Percentiles rank a stretch among this genome's conserved stretches.
Evolutionary conservation across 2,797 vertebrate genomes (phyloP).

Genomic region (Novumbra hubbsi): DNA sequence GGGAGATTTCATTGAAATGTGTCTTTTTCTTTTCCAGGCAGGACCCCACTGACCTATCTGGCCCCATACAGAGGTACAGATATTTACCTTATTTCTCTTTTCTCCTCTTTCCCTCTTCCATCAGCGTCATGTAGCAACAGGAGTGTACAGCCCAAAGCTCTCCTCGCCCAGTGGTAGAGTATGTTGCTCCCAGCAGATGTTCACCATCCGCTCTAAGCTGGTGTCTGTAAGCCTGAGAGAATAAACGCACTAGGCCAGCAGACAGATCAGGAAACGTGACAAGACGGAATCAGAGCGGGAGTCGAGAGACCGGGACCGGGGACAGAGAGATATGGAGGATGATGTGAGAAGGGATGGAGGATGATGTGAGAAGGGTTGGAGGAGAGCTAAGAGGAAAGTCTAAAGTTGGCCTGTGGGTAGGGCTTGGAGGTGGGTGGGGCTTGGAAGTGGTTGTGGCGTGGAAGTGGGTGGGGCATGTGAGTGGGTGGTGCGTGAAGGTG

Average conservation of each 20-base stretch:
- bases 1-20: not conserved
- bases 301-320: not conserved
- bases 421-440: too few relatives aligned
- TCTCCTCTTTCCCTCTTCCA: not conserved
- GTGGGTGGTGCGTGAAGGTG: slow-evolving; percentile 15
- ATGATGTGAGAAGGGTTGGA: not conserved
- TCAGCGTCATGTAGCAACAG: not conserved
- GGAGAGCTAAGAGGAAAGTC: slow-evolving; percentile 12
- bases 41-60: slow-evolving; percentile 78
- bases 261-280: not conserved
- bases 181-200: not conserved
- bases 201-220: not conserved
- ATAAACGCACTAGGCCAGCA: not conserved
- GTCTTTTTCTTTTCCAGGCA: slow-evolving; percentile 66
- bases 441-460: slow-evolving; percentile 31
- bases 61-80: slow-evolving; percentile 76
- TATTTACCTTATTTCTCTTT: not conserved
- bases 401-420: too few relatives aligned
- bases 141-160: not conserved
- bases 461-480: too few relatives aligned
- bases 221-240: slow-evolving; percentile 6
- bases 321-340: not conserved
- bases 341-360: not conserved
- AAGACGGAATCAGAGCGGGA: not conserved
- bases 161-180: not conserved